Conservation (phyloP, 1,140 invertebrate species). For the Homarus americanus region DNA sequence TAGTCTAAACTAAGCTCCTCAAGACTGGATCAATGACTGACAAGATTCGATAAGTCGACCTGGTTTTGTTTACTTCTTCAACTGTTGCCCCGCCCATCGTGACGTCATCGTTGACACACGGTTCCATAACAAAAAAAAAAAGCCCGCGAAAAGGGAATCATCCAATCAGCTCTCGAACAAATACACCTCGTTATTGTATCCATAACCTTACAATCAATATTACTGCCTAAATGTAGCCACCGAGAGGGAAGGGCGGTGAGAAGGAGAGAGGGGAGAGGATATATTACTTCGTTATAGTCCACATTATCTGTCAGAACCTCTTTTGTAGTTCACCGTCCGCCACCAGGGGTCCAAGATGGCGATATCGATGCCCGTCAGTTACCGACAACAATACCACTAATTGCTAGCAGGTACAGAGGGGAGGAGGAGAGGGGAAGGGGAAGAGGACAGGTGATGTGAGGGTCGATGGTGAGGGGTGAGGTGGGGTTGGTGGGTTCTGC, state of each 20-base stretch:
- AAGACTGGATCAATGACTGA: background rate
- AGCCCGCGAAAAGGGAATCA: background rate
- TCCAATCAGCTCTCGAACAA: background rate
- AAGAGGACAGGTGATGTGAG: background rate
- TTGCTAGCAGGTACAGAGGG: slow-evolving; percentile 1
- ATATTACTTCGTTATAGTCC: background rate
- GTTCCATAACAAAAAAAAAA: no score
- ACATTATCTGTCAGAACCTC: background rate
- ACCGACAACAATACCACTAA: slow-evolving; percentile 42
- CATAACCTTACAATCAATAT: background rate
- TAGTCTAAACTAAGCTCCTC: no score
- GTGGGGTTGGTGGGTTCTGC: no score
- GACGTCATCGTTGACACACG: background rate
- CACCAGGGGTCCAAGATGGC: background rate
- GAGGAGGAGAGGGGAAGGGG: background rate
- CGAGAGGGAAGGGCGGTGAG: no score
- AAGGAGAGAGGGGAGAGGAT: no score
- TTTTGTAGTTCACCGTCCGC: background rate
- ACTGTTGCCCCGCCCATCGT: background rate
- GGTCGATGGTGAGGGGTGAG: background rate
- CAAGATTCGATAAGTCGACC: background rate
- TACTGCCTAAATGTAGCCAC: background rate
- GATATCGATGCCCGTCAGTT: slow-evolving; percentile 28
- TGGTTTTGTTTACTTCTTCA: background rate
- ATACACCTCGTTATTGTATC: background rate